Evolutionary conservation across 2,888 invertebrate species (phyloP), one percentile per base, ranked within the genome.

Genomic region (Drosophila barbarae): DNA sequence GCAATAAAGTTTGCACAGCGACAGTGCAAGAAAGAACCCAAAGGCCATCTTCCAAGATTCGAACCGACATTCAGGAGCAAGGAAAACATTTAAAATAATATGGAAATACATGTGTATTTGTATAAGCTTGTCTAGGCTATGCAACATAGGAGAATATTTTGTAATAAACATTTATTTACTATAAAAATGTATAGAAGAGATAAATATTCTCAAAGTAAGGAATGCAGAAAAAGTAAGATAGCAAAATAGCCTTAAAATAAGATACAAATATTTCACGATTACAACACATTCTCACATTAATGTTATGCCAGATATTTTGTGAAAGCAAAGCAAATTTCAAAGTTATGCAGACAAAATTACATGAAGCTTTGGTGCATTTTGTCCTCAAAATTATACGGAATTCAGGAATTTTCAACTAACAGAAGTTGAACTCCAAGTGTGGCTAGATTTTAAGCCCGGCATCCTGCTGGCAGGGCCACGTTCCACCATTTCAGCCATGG

Each of bases 1-100:
- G 83, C 81, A 81, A 79, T 75, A 76, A 74, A 76, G 56, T 78
- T 74, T 54, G 53, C 46, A 13, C 44, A 23, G 47, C 57, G 50
- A 32, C 59, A 50, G 58, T 39, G 57, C 15, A 36, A 30, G 34
- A 47, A 38, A 26, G 36, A 50, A 61, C 44, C 60, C 38, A 44
- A 34, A 41, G 41, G 50, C 23, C 42, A 61, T 30, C 39, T 47
- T 64, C 18, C 35, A n/a, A 21, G 35, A 28, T 28, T 50, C 18
- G 55, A 50, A 21, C 51, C 28, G n/a, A 13, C 36, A 36, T 36
- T 38, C 30, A 51, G 28, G 6, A 5, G 36, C 51, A 7, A 13
- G 9, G 2, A 38, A 30, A 18, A 10, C 12, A 30, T 30, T 12
- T 3, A n/a, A 56, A 30, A 52, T 30, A 41, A 13, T 18, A 28